phyloP scores from a whole-genome alignment of 2,888 invertebrate species.

The Coleophora flavipennella region DNA sequence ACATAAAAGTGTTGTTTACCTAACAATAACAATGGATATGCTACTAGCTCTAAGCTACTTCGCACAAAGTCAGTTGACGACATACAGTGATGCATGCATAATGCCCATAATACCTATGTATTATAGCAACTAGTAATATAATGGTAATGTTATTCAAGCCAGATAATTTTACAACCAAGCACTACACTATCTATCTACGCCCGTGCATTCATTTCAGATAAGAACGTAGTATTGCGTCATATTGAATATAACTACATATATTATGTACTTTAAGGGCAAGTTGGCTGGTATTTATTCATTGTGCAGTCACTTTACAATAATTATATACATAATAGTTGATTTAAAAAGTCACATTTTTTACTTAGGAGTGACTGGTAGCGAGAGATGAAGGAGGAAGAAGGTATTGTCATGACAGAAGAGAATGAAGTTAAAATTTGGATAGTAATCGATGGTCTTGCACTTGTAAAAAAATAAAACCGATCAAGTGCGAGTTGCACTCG shows the following conservation, averaged over 20 bases:
- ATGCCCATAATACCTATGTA: background rate
- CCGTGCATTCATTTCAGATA: conserved; percentile 28
- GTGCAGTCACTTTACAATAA: no score
- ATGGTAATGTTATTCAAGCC: conserved; percentile 11
- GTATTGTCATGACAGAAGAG: no score
- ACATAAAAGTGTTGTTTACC: no score
- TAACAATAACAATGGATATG: background rate
- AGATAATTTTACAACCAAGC: conserved; percentile 44
- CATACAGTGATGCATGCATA: background rate
- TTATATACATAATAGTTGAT: no score
- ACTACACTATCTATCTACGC: conserved; percentile 18
- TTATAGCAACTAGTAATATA: no score
- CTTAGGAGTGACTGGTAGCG: no score
- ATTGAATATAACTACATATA: conserved; percentile 14
- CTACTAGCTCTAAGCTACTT: background rate
- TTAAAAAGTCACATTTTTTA: no score
- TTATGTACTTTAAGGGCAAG: conserved; percentile 28
- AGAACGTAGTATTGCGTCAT: conserved; percentile 27
- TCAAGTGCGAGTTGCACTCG: no score
- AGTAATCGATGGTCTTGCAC: no score
- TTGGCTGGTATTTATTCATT: background rate
- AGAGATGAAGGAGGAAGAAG: no score
- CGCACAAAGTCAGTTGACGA: background rate
- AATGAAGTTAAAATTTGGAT: no score
- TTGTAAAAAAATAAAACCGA: no score